Evolutionary conservation across 2,888 invertebrate genomes (phyloP), one percentile per base, ranked within the genome.

Genomic region (Pristionchus arcanus): DNA sequence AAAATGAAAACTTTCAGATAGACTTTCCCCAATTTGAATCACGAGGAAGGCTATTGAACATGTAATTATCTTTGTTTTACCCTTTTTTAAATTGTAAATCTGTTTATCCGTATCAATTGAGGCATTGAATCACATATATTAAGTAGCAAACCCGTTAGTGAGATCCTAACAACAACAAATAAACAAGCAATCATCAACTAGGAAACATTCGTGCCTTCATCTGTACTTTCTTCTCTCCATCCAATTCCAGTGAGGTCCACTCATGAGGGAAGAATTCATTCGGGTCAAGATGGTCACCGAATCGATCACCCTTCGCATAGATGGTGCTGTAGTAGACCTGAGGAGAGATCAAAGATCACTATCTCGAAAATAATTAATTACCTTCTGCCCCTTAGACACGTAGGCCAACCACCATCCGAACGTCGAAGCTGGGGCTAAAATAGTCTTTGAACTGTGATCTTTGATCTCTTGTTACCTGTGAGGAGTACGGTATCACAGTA

Each of bases 321-420:
- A 81, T 49, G 1, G 42, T 21, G n/a, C 34, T 81, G 49, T 81
- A 81, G 81, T 19, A 81, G 42, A 81, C 81, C 81, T 81, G 49
- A 15, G 13, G 9, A 68, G 59, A 63, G 63, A 63, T 63, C 63
- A n/a, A 63, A n/a, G n/a, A 63, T 63, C 63, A n/a, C 11, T 9
- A 63, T n/a, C 4, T 11, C 11, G 59, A 63, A 63, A 31, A 31
- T n/a, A 81, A 81, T 37, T 34, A 5, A 0, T 4, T 34, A 81
- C 81, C 49, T 81, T 37, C 81, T 81, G 81, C 15, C 81, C 81
- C 15, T 42, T 37, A 2, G 81, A 81, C 37, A 81, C n/a, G 25
- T 81, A 81, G 25, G 81, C 81, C 34, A 81, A 49, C 81, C 81
- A 81, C 81, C 81, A 81, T 2, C 81, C 81, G 49, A 81, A 81